Evolutionary conservation across 53 echinoderm and acorn worm species (phyloP).

Genomic region (Holothuria scabra): DNA sequence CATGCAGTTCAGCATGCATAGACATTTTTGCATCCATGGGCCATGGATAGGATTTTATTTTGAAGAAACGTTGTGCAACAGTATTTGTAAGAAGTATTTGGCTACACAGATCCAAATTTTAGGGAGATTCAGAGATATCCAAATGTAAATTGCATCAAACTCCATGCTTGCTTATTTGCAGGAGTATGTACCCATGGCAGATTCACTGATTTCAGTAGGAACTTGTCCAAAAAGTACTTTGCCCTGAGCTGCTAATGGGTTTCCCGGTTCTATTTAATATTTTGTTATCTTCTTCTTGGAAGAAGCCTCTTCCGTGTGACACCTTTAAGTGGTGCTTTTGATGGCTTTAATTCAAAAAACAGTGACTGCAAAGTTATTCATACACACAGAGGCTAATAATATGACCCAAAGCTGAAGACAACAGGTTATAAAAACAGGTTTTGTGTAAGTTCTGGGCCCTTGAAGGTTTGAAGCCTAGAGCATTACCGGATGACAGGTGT

Average conservation of each 20-base stretch:
- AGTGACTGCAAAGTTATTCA: background rate
- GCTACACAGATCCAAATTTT: too few species aligned
- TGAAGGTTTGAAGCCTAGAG: background rate
- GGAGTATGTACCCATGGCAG: too few species aligned
- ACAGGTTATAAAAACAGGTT: slow-evolving; percentile 10
- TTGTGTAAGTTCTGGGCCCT: too few species aligned
- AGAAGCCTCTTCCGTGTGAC: slow-evolving; percentile 20
- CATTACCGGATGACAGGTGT: slow-evolving; percentile 26
- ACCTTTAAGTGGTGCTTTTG: background rate
- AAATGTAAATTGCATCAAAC: too few species aligned
- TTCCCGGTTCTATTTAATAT: background rate
- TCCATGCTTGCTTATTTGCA: too few species aligned
- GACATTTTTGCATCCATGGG: too few species aligned
- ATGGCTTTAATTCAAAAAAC: background rate
- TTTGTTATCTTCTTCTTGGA: slow-evolving; percentile 14
- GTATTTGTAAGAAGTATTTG: too few species aligned
- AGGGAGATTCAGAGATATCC: too few species aligned
- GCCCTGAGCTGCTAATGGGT: background rate
- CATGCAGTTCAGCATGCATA: too few species aligned
- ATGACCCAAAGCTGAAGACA: slow-evolving; percentile 11
- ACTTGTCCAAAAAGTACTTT: slow-evolving; percentile 9
- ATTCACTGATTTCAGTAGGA: too few species aligned
- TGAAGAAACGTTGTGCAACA: too few species aligned
- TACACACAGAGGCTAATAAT: slow-evolving; percentile 1
- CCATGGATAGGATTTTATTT: too few species aligned